Conservation (phyloP, 2,113 vertebrate species). For the Varanus salvator region DNA sequence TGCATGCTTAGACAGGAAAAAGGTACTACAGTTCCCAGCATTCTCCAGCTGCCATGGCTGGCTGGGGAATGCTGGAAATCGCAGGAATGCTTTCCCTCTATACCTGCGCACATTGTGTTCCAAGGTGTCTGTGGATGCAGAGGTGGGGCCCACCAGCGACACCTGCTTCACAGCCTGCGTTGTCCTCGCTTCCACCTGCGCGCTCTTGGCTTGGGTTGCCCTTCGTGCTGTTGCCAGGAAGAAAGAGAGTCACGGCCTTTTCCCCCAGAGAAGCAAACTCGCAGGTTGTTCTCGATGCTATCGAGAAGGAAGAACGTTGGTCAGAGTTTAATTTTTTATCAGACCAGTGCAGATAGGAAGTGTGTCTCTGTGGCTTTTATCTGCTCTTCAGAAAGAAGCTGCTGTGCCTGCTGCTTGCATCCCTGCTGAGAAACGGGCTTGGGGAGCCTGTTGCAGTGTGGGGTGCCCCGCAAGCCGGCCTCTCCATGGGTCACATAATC, state of each 20-base stretch:
- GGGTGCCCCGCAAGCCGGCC: too few relatives aligned
- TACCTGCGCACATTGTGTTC: too few relatives aligned
- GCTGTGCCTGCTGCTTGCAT: background rate
- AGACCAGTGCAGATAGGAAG: background rate
- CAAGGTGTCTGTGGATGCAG: too few relatives aligned
- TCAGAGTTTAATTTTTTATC: background rate
- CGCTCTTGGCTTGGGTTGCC: background rate
- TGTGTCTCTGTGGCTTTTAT: background rate
- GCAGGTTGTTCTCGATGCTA: background rate
- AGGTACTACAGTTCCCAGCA: too few relatives aligned
- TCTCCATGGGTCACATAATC: too few relatives aligned
- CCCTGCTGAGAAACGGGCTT: background rate
- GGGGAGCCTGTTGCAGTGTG: too few relatives aligned
- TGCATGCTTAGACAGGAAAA: too few relatives aligned
- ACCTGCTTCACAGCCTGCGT: background rate
- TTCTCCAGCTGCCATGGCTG: too few relatives aligned
- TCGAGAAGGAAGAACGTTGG: background rate
- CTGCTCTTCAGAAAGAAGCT: background rate
- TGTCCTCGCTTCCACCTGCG: background rate
- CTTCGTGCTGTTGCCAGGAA: background rate
- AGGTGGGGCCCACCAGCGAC: background rate
- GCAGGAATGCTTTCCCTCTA: too few relatives aligned
- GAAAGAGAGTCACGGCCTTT: too few relatives aligned
- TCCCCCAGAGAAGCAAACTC: background rate
- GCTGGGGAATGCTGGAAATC: too few relatives aligned